Conservation (phyloP, 1,140 invertebrate genomes). For the Bombus waltoni region DNA sequence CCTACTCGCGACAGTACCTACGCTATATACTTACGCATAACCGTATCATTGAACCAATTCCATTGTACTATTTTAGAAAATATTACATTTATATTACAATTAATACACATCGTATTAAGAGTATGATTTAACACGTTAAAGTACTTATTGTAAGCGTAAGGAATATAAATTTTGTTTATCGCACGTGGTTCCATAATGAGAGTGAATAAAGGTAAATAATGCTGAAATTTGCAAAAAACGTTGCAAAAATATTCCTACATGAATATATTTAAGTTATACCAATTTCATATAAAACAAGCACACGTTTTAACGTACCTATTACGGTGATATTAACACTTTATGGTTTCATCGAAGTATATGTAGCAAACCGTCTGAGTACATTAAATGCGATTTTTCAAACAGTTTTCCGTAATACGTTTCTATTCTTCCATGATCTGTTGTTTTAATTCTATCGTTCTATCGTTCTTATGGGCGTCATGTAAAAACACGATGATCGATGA, state of each 20-base stretch:
- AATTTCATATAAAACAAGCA: too few relatives aligned
- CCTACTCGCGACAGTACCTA: not conserved
- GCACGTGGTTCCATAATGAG: not conserved
- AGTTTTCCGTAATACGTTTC: not conserved
- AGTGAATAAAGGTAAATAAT: too few relatives aligned
- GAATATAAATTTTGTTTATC: too few relatives aligned
- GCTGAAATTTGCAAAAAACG: too few relatives aligned
- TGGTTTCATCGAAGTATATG: not conserved
- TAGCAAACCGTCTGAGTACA: not conserved
- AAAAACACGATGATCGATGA: too few relatives aligned
- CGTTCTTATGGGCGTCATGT: too few relatives aligned
- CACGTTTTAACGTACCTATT: too few relatives aligned
- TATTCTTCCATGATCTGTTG: not conserved
- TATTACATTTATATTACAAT: not conserved
- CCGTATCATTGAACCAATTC: not conserved
- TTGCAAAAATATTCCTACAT: not conserved
- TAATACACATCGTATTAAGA: not conserved
- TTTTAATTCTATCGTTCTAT: not conserved
- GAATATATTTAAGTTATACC: too few relatives aligned
- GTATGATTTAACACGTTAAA: too few relatives aligned
- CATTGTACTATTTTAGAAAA: not conserved
- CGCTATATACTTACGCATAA: not conserved
- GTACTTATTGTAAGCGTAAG: too few relatives aligned
- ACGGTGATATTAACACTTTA: too few relatives aligned
- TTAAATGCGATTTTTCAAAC: not conserved